phyloP scores from a whole-genome alignment of 1,140 invertebrate species.

The Lepidurus packardi region DNA sequence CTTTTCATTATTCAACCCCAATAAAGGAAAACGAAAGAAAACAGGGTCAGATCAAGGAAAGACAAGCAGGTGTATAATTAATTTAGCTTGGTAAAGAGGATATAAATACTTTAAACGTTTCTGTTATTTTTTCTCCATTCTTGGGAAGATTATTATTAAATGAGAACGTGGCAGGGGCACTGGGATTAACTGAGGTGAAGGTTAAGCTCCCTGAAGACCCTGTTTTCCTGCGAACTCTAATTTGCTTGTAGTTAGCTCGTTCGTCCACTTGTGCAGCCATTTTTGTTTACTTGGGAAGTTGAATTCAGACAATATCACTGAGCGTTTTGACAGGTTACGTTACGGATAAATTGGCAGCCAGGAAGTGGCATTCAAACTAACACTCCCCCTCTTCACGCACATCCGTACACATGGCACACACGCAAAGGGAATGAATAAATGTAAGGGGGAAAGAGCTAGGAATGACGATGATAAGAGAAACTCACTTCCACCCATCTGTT shows the following conservation, averaged over 20 bases:
- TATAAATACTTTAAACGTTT: not conserved
- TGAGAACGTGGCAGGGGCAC: not conserved
- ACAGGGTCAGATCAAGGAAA: not conserved
- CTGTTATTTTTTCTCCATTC: not conserved
- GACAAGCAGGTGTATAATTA: not conserved
- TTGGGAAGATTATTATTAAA: not conserved
- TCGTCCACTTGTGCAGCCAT: not conserved
- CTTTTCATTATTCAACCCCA: conserved; percentile 46
- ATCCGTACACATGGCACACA: not conserved
- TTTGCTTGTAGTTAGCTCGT: conserved; percentile 15
- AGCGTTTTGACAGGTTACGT: no score
- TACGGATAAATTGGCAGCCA: not conserved
- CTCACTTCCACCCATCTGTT: not conserved
- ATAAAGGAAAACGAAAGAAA: not conserved
- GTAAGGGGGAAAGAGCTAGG: not conserved
- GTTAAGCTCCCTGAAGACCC: not conserved
- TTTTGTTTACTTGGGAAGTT: not conserved
- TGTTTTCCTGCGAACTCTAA: not conserved
- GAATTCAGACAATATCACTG: no score
- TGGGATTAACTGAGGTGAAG: not conserved
- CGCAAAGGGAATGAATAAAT: not conserved
- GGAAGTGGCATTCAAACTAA: not conserved
- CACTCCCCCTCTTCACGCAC: not conserved
- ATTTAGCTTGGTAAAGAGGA: not conserved
- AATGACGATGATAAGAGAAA: not conserved